Evolutionary conservation across 1,140 invertebrate species (phyloP).

Genomic region (Drosophila micromelanica): DNA sequence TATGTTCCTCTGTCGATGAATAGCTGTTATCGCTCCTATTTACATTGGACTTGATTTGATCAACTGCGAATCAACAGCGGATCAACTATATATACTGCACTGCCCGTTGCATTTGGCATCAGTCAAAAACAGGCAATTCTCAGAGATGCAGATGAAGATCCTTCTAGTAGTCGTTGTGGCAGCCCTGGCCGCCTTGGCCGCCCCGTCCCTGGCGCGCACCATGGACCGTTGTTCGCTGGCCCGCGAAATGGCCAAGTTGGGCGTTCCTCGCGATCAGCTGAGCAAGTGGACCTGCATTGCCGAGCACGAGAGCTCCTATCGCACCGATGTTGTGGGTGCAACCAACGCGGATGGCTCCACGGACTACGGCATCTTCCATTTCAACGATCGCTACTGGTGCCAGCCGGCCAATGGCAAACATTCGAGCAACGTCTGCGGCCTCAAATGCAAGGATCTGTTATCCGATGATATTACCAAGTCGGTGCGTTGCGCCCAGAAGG

Average conservation of each 20-base stretch:
- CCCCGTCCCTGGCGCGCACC: conserved; percentile 25
- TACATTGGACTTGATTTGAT: neutral
- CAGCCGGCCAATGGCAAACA: conserved; percentile 30
- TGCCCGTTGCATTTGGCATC: neutral
- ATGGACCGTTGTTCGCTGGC: conserved; percentile 58
- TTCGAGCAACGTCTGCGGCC: conserved; percentile 48
- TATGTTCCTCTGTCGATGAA: no score
- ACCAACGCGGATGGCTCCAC: conserved; percentile 55
- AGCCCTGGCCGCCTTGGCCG: conserved; percentile 18
- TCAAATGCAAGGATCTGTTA: conserved; percentile 47
- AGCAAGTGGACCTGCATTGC: conserved; percentile 53
- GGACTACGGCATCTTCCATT: conserved; percentile 74
- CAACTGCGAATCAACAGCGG: neutral
- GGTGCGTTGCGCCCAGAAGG: conserved; percentile 54
- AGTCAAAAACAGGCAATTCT: neutral
- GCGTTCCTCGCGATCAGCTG: conserved; percentile 47
- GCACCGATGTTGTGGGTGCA: conserved; percentile 49
- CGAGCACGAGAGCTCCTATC: conserved; percentile 54
- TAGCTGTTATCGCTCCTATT: conserved; percentile 38
- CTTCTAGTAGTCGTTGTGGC: neutral
- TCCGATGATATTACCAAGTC: conserved; percentile 47
- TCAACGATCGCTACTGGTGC: conserved; percentile 74
- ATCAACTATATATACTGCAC: conserved; percentile 30
- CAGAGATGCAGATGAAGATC: conserved; percentile 42
- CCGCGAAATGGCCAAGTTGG: conserved; percentile 42